Base-by-base conservation (phyloP, 2,888 invertebrate genomes). In the Hydriomena furcata region DNA sequence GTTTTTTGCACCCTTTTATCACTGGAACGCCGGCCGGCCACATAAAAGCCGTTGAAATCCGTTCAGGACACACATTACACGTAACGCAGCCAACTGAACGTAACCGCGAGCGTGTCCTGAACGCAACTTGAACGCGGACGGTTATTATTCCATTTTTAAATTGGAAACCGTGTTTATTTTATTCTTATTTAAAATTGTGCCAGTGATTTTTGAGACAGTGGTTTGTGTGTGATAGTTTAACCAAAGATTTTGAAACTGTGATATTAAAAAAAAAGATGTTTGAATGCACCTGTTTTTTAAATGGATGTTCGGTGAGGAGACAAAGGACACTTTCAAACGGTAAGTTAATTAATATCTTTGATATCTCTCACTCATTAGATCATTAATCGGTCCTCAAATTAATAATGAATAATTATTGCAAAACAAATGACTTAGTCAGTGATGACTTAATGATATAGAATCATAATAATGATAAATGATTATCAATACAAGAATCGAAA, bases 1-100 rank as follows among this genome's bases (percentile, higher is more conserved):
- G 79, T 85, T 88, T 89, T 88, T 89, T 87, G 80, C 86, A 87
- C 88, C 86, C 88, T 84, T n/a, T 81, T 86, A 86, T 84, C 83
- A 82, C 82, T 73, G 85, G 81, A 79, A 79, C 80, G 82, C 79
- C 82, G 72, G 71, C 78, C 77, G 73, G 66, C 73, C 64, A 83
- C 86, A 87, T 89, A 89, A 87, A 89, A 88, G 84, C 82, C 71
- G 78, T 81, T 79, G 82, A 83, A 88, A 87, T 81, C 76, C 78
- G 82, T 84, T 83, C 87, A 88, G 88, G 88, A 84, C 82, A 82
- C 80, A 82, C 86, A 88, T 80, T 85, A 82, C 78, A 83, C 71
- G 80, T 81, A 82, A 82, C 76, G 81, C 88, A 73, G 80, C 81
- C 73, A 75, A 73, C 85, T 79, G 88, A 84, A 86, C 87, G 75